Evolutionary conservation across 2,113 vertebrate genomes (phyloP), one percentile per base, ranked within the genome.

Genomic region (Mormoops blainvillei): DNA sequence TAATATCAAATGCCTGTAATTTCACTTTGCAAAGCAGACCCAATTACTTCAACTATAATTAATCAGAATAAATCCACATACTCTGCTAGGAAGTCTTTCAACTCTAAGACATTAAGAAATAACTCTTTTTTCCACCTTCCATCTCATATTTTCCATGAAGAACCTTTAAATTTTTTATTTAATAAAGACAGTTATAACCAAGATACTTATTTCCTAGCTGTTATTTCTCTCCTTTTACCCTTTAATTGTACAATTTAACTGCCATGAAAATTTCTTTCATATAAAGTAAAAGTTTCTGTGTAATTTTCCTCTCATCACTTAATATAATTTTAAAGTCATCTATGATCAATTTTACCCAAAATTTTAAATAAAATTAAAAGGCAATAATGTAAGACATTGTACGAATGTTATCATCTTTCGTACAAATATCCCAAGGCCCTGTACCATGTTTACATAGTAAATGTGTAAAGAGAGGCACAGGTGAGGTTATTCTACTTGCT

Each of bases 31-130:
- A 84, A 92, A 54, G 38, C 41, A 87, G 28, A 76, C 7, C 63
- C 91, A 94, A 97, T 94, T 85, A 33, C 71, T 85, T 78, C 87
- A 88, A 85, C 71, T 52, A 81, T 77, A 22, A 78, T 81, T 91
- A 89, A 87, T 77, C 80, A 94, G 95, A 91, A 67, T 87, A 95
- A 73, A 1, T 58, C 54, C 3, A 4, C 22, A 50, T 82, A 80
- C 94, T 97, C 45, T 74, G 6, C 16, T 6, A 67, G 67, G 88
- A 50, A 97, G 95, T 94, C 76, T 97, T 67, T 96, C 71, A 86
- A 61, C 85, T 84, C 80, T 80, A 95, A 98, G 97, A 94, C 77
- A 74, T 86, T 86, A 77, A 52, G 87, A 97, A 97, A 89, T 84
- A 84, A 58, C 71, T 56, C 18, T 78, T 85, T 52, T 80, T 52